phyloP scores from a whole-genome alignment of 2,797 vertebrate genomes.

The Lemur catta region DNA sequence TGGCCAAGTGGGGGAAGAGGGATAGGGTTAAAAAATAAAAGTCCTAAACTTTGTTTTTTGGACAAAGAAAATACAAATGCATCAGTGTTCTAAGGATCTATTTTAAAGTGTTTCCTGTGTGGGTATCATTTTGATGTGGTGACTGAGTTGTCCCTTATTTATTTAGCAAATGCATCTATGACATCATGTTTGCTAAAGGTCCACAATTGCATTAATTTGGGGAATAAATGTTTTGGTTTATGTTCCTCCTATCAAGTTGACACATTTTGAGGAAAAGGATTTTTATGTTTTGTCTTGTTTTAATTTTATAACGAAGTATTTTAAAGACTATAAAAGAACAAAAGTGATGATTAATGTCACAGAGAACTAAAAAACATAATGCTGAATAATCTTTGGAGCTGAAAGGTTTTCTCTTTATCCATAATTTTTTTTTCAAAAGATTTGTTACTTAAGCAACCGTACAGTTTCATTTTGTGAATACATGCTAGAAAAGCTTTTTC shows the following conservation, averaged over 20 bases:
- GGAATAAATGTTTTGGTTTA: neutral
- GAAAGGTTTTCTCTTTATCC: neutral
- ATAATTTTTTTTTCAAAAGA: constrained; percentile 28
- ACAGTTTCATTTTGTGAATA: neutral
- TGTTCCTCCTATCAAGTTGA: neutral
- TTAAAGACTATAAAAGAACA: constrained; percentile 39
- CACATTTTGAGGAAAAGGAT: neutral
- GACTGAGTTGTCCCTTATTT: neutral
- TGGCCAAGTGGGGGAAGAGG: neutral
- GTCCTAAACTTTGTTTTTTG: neutral
- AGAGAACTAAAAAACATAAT: neutral
- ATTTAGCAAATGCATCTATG: neutral
- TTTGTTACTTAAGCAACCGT: neutral
- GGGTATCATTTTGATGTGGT: neutral
- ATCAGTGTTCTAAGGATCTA: neutral
- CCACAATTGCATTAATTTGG: neutral
- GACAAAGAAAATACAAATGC: constrained; percentile 1
- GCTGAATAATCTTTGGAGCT: neutral
- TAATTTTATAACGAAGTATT: constrained; percentile 22
- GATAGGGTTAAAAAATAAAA: constrained; percentile 51
- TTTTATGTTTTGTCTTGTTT: neutral
- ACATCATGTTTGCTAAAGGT: neutral
- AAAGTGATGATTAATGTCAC: constrained; percentile 5
- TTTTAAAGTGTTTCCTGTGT: neutral
- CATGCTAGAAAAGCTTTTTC: neutral